Conservation (phyloP, 2,888 invertebrate species). For the Scrobipalpa costella region DNA sequence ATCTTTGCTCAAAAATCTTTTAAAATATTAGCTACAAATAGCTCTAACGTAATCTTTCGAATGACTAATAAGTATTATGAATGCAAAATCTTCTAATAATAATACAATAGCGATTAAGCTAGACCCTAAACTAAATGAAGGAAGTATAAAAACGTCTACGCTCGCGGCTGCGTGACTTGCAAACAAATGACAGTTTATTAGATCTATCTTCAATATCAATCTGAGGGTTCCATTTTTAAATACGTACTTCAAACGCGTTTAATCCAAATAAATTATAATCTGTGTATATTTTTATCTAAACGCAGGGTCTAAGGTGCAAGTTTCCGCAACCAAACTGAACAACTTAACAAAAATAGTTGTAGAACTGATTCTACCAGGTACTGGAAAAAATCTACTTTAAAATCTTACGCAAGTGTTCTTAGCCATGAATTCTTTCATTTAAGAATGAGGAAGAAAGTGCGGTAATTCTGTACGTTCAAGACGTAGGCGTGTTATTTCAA, state of each 20-base stretch:
- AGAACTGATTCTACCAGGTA: not conserved
- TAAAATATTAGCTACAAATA: not conserved
- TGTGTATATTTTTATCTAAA: not conserved
- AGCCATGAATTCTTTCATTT: not conserved
- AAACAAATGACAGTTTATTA: slow-evolving; percentile 37
- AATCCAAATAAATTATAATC: not conserved
- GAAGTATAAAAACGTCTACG: slow-evolving; percentile 39
- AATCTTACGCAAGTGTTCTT: not conserved
- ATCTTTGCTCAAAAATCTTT: too few relatives aligned
- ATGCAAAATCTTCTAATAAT: not conserved
- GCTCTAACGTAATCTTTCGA: not conserved
- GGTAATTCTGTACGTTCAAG: slow-evolving; percentile 20
- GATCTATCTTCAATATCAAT: not conserved
- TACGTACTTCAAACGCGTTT: not conserved
- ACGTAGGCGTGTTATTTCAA: slow-evolving; percentile 35
- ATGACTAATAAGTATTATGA: too few relatives aligned
- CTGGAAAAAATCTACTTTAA: not conserved
- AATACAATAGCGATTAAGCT: slow-evolving; percentile 7
- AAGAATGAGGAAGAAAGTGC: slow-evolving; percentile 23
- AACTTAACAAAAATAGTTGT: too few relatives aligned
- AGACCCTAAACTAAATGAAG: slow-evolving; percentile 29
- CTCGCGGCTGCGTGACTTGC: slow-evolving; percentile 48
- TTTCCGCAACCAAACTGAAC: too few relatives aligned
- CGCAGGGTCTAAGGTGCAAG: not conserved
- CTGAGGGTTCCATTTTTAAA: not conserved